Conservation (phyloP, 2,113 vertebrate genomes). For the Hippolais icterina region DNA sequence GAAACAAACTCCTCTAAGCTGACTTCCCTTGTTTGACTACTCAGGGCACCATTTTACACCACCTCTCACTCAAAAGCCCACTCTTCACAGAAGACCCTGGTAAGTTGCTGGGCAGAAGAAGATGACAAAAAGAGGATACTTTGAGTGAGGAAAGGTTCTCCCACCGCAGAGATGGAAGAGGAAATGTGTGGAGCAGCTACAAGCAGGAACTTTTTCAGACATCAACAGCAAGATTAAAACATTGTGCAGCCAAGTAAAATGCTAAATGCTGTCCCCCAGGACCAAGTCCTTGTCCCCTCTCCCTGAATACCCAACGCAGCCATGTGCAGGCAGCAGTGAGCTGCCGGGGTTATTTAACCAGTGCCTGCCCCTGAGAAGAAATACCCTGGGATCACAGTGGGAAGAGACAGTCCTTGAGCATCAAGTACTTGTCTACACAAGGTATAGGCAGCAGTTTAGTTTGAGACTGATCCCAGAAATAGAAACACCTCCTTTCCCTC, state of each 20-base stretch:
- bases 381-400: not conserved
- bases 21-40: not conserved
- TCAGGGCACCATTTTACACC: not conserved
- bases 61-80: not conserved
- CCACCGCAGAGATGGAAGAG: not conserved
- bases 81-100: not conserved
- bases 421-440: not conserved
- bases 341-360: not conserved
- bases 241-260: not conserved
- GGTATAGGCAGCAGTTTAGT: not conserved
- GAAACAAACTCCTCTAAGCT: not conserved
- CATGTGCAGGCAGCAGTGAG: not conserved
- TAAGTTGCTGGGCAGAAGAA: not conserved
- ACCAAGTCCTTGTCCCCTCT: not conserved
- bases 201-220: not conserved
- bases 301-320: not conserved
- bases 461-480: not conserved
- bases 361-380: not conserved
- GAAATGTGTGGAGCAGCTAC: not conserved
- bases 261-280: not conserved
- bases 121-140: not conserved
- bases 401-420: not conserved
- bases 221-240: not conserved
- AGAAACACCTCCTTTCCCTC: not conserved
- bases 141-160: not conserved